These are phyloP conservation scores for Crenuchus spilurus DNA, from an alignment of 2,797 vertebrate species.

Conservation along the genomic window DNA sequence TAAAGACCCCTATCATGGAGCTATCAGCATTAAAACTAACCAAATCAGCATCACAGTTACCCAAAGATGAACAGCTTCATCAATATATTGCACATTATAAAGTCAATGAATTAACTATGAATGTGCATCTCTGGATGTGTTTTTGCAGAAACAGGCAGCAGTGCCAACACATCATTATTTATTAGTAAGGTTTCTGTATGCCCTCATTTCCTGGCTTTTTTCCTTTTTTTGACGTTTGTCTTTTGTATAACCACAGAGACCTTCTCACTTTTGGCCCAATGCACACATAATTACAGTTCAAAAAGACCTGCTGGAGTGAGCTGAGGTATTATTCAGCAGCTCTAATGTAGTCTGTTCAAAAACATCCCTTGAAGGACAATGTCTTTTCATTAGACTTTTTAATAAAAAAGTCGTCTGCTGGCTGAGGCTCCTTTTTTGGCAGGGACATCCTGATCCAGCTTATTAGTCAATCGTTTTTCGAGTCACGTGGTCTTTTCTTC, in stretches of 20 bases:
- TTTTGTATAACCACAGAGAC: not conserved
- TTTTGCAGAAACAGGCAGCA: not conserved
- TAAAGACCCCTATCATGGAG: not conserved
- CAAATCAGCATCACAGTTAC: too few species aligned
- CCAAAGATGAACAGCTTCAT: not conserved
- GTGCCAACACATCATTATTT: not conserved
- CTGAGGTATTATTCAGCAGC: not conserved
- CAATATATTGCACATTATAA: too few species aligned
- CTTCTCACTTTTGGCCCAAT: slow-evolving; percentile 3
- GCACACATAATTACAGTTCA: not conserved
- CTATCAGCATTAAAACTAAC: too few species aligned
- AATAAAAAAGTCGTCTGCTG: not conserved
- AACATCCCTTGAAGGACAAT: not conserved
- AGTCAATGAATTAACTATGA: not conserved
- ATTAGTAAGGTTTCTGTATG: not conserved
- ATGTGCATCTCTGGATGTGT: not conserved
- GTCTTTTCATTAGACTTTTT: not conserved
- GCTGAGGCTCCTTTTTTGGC: not conserved
- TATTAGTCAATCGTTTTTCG: slow-evolving; percentile 8
- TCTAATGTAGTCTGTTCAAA: not conserved
- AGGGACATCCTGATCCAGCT: too few species aligned
- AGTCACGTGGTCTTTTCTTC: slow-evolving; percentile 35
- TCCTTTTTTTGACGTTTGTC: not conserved
- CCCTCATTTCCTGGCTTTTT: not conserved
- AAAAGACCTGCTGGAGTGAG: not conserved